Base-by-base conservation (phyloP, 2,888 invertebrate genomes). In the Dione vanillae region DNA sequence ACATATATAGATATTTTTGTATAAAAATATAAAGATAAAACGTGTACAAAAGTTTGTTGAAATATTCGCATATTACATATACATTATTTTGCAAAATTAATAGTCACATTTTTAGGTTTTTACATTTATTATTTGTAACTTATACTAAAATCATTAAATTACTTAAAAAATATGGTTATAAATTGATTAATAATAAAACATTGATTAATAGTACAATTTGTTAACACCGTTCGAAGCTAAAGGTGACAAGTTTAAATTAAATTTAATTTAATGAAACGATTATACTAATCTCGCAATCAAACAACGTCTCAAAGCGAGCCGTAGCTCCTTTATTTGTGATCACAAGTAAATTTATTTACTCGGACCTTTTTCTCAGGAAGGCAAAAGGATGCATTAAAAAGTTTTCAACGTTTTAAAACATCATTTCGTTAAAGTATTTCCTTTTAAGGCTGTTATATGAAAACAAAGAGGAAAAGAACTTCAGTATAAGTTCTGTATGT, bases 311-410 rank as follows among this genome's bases (percentile, higher is more conserved):
- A 54, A 59, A 59, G 59, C 59, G 59, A n/a, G 52, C 59, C 68
- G 43, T 19, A n/a, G 52, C 37, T 62, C 43, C 20, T 68, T 68
- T 68, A 70, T 58, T 70, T 64, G 58, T 72, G 47, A 65, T 66
- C 41, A 54, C 65, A 62, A 61, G 45, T 69, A 64, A 72, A 64
- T 72, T 66, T 67, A 67, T 67, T 72, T 72, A 67, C 70, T 47
- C 45, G 51, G 67, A 64, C 70, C 70, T 70, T 72, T 65, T 67
- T 47, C 72, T 58, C 62, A 67, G 67, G 69, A 43, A 72, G 67
- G 54, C 58, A 49, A 70, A 69, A 67, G 64, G 67, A 67, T 70
- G 65, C 70, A 72, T 72, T 70, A 67, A 72, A 72, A 70, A 62
- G 67, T 70, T 70, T 52, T 64, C 40, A 66, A 16, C 70, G 61